phyloP scores from a whole-genome alignment of 2,113 vertebrate species.

The Oreochromis spilurus region DNA sequence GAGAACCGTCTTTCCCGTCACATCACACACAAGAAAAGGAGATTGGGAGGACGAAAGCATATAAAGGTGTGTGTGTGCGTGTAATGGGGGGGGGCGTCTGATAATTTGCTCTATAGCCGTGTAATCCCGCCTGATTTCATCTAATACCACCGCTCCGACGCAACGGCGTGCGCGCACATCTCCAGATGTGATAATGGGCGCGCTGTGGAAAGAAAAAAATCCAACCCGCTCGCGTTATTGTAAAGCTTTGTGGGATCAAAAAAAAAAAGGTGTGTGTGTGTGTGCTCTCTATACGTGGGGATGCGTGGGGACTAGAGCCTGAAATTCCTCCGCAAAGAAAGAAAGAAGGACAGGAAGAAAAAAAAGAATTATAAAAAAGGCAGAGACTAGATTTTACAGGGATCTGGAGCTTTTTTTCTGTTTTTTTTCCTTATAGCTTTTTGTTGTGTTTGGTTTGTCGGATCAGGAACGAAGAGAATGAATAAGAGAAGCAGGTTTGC shows the following conservation, averaged over 20 bases:
- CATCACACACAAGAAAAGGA: neutral
- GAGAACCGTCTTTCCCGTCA: neutral
- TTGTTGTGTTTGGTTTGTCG: neutral
- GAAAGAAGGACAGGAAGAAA: neutral
- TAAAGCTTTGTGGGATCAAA: conserved; percentile 76
- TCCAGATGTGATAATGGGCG: conserved; percentile 91
- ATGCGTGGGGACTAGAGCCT: conserved; percentile 7
- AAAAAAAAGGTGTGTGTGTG: conserved; percentile 51
- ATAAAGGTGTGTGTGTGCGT: neutral
- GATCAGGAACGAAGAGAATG: neutral
- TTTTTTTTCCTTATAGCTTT: neutral
- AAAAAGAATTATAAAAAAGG: conserved; percentile 31
- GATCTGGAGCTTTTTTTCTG: conserved; percentile 88
- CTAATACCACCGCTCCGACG: conserved; percentile 85
- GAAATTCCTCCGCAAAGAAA: conserved; percentile 81
- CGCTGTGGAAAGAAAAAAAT: conserved; percentile 65
- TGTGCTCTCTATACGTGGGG: neutral
- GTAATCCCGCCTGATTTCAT: conserved; percentile 97
- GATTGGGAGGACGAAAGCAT: neutral
- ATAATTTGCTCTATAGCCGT: conserved; percentile 85
- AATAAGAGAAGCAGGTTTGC: neutral
- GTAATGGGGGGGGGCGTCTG: conserved; percentile 67
- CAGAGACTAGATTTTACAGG: conserved; percentile 78
- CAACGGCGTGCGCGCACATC: conserved; percentile 95
- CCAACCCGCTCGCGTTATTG: conserved; percentile 80